phyloP scores from a whole-genome alignment of 2,113 vertebrate species.

The Ranitomeya variabilis region DNA sequence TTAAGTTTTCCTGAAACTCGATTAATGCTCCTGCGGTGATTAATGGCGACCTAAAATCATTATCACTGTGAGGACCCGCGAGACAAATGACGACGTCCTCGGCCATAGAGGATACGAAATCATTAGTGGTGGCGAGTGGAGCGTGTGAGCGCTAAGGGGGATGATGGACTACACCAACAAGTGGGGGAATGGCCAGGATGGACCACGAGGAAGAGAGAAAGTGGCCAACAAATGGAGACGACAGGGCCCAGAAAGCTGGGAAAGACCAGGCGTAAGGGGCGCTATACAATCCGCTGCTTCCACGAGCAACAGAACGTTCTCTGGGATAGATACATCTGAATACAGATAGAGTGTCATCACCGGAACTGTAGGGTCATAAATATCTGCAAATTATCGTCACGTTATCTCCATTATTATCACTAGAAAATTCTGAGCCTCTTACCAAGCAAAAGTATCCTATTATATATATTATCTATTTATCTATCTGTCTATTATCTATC shows the following conservation, averaged over 20 bases:
- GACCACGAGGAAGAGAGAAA: not conserved
- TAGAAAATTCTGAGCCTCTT: too few species aligned
- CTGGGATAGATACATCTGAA: not conserved
- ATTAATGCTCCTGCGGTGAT: slow-evolving; percentile 35
- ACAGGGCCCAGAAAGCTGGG: not conserved
- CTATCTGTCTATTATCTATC: too few species aligned
- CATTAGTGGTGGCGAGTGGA: not conserved
- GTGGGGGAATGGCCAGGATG: not conserved
- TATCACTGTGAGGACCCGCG: not conserved
- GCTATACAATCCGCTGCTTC: not conserved
- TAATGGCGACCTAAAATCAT: slow-evolving; percentile 31
- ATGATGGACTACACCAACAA: slow-evolving; percentile 24
- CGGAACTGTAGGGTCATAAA: not conserved
- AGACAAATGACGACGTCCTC: slow-evolving; percentile 28
- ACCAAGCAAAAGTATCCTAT: too few species aligned
- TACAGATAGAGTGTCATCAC: not conserved
- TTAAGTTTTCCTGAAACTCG: slow-evolving; percentile 37
- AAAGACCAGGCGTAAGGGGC: not conserved
- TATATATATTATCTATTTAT: too few species aligned
- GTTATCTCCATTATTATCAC: too few species aligned
- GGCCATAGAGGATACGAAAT: slow-evolving; percentile 5
- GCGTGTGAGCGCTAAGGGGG: not conserved
- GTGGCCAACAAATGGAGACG: not conserved
- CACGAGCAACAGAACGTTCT: not conserved
- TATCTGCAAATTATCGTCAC: too few species aligned